Conservation (phyloP, 2,113 vertebrate species). For the Cololabis saira region DNA sequence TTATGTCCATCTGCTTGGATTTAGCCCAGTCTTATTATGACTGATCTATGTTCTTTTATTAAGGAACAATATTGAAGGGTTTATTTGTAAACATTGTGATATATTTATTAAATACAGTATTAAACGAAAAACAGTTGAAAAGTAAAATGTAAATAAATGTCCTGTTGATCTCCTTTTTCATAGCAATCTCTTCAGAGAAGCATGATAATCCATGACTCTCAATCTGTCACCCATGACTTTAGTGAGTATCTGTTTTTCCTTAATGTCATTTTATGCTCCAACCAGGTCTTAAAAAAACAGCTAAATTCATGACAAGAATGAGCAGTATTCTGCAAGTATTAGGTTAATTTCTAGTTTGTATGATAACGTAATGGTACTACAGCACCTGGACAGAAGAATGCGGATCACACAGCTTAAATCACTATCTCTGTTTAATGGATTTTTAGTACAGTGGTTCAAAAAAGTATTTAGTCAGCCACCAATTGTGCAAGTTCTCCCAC, state of each 20-base stretch:
- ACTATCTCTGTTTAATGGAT: background rate
- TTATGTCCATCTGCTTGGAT: background rate
- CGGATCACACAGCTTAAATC: constrained; percentile 12
- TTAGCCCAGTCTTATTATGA: constrained; percentile 8
- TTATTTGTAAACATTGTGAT: too few relatives aligned
- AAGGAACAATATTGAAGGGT: too few relatives aligned
- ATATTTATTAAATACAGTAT: background rate
- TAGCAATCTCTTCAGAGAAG: constrained; percentile 87
- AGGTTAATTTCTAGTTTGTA: too few relatives aligned
- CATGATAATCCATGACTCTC: constrained; percentile 77
- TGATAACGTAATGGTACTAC: too few relatives aligned
- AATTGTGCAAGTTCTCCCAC: too few relatives aligned
- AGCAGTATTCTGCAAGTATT: background rate
- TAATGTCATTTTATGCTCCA: background rate
- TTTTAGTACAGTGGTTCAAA: too few relatives aligned
- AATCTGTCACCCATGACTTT: constrained; percentile 88
- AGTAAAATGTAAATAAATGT: background rate
- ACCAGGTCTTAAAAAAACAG: background rate
- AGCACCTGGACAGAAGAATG: too few relatives aligned
- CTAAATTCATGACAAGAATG: background rate
- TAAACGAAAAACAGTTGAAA: background rate
- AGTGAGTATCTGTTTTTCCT: constrained; percentile 81
- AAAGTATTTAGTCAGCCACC: too few relatives aligned
- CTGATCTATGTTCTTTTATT: too few relatives aligned
- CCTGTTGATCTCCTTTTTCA: constrained; percentile 21